Evolutionary conservation across 2,113 vertebrate genomes (phyloP).

Genomic region (Isichthys henryi): DNA sequence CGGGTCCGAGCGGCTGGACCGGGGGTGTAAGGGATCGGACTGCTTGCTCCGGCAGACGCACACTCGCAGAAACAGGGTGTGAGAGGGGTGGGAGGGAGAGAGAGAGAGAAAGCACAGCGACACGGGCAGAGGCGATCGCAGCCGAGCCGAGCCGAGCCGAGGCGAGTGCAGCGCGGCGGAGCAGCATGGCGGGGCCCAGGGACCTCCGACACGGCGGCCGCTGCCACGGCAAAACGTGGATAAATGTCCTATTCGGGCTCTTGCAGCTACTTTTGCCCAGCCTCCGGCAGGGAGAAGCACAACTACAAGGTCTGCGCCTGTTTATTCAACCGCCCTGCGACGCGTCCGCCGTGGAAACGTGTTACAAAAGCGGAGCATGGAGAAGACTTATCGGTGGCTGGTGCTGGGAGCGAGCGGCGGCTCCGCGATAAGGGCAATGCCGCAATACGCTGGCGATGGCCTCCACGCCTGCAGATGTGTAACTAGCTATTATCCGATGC

Average conservation of each 20-base stretch:
- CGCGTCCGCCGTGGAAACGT: slow-evolving; percentile 6
- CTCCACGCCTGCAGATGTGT: neutral
- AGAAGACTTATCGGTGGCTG: neutral
- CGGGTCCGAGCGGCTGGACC: neutral
- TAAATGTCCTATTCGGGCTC: slow-evolving; percentile 77
- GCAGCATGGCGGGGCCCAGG: slow-evolving; percentile 84
- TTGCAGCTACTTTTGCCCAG: slow-evolving; percentile 71
- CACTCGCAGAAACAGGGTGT: slow-evolving; percentile 13
- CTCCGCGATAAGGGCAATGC: neutral
- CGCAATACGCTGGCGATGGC: neutral
- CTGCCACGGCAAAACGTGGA: slow-evolving; percentile 75
- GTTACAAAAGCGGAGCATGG: neutral
- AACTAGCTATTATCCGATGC: neutral
- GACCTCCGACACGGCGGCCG: slow-evolving; percentile 69
- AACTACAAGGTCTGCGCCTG: slow-evolving; percentile 70
- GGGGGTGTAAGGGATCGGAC: neutral
- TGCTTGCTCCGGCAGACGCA: slow-evolving; percentile 25
- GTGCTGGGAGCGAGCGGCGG: neutral
- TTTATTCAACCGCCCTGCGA: slow-evolving; percentile 7
- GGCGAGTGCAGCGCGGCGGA: slow-evolving; percentile 39
- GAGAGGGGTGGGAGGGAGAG: slow-evolving; percentile 20
- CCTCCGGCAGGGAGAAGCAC: slow-evolving; percentile 74
- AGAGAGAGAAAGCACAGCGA: slow-evolving; percentile 29
- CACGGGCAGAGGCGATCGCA: slow-evolving; percentile 37
- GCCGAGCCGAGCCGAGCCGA: slow-evolving; percentile 41